phyloP scores from a whole-genome alignment of 2,113 vertebrate genomes.

The Noturus placidus region DNA sequence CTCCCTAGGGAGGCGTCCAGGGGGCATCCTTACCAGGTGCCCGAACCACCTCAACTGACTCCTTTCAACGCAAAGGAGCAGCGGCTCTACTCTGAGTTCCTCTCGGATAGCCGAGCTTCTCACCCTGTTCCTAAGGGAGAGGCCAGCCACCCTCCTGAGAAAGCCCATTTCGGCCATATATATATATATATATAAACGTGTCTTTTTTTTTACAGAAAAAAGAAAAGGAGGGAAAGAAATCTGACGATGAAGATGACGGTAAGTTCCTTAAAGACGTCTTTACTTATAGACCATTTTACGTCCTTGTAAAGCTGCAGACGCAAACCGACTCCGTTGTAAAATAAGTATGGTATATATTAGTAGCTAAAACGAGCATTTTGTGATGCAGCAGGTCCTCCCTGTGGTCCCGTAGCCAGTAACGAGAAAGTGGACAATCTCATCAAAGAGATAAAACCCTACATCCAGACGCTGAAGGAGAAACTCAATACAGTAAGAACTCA shows the following conservation, averaged over 20 bases:
- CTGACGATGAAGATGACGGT: conserved; percentile 74
- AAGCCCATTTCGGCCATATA: too few species aligned
- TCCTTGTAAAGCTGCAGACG: background rate
- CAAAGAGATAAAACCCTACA: conserved; percentile 77
- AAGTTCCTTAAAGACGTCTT: background rate
- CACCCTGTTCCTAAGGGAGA: too few species aligned
- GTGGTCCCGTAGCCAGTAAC: conserved; percentile 83
- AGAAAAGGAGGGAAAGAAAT: conserved; percentile 71
- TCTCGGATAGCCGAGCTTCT: too few species aligned
- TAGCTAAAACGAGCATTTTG: background rate
- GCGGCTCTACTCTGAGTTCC: too few species aligned
- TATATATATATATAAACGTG: background rate
- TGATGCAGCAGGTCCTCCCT: conserved; percentile 74
- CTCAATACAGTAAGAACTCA: conserved; percentile 77
- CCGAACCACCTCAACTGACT: too few species aligned
- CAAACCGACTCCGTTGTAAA: background rate
- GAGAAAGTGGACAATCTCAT: conserved; percentile 78
- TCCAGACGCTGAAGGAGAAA: conserved; percentile 84
- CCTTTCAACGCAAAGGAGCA: too few species aligned
- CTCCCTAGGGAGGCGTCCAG: too few species aligned
- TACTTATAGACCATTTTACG: background rate
- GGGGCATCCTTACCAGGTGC: too few species aligned
- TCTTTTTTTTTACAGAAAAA: conserved; percentile 62
- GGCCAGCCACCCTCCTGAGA: too few species aligned
- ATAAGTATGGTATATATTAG: background rate